Conservation (phyloP, 2,797 vertebrate genomes). For the Trichosurus vulpecula region DNA sequence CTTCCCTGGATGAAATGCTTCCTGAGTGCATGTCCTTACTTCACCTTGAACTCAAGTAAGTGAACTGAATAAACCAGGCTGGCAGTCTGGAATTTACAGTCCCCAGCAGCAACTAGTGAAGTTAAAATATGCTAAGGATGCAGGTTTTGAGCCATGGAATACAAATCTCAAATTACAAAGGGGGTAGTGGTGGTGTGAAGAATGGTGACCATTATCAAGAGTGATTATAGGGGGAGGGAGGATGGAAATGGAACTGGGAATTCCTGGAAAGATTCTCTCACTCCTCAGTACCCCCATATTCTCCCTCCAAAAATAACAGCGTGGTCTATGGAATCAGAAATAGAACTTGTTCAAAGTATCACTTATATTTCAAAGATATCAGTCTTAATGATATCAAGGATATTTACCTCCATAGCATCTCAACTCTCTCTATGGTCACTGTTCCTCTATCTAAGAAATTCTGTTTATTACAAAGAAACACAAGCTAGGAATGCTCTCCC, state of each 20-base stretch:
- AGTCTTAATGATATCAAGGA: not conserved
- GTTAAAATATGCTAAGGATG: not conserved
- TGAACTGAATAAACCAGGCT: not conserved
- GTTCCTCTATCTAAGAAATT: constrained; percentile 2
- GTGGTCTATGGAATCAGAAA: not conserved
- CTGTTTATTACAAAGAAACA: constrained; percentile 12
- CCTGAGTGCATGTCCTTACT: not conserved
- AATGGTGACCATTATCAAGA: not conserved
- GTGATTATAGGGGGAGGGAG: not conserved
- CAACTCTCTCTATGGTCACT: constrained; percentile 31
- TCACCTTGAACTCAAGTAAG: constrained; percentile 3
- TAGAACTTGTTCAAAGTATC: not conserved
- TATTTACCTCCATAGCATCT: not conserved
- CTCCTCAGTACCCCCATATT: not conserved
- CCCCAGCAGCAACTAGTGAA: not conserved
- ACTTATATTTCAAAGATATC: not conserved
- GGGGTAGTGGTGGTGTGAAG: not conserved
- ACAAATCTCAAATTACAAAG: not conserved
- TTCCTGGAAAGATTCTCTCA: not conserved
- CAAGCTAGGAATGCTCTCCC: not conserved
- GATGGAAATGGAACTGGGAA: not conserved
- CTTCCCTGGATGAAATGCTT: not conserved
- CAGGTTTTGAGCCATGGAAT: not conserved
- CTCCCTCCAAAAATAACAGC: not conserved
- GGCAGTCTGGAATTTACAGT: constrained; percentile 11